Evolutionary conservation across 2,888 invertebrate species (phyloP), one percentile per base, ranked within the genome.

Genomic region (Sinohyriopsis cumingii): DNA sequence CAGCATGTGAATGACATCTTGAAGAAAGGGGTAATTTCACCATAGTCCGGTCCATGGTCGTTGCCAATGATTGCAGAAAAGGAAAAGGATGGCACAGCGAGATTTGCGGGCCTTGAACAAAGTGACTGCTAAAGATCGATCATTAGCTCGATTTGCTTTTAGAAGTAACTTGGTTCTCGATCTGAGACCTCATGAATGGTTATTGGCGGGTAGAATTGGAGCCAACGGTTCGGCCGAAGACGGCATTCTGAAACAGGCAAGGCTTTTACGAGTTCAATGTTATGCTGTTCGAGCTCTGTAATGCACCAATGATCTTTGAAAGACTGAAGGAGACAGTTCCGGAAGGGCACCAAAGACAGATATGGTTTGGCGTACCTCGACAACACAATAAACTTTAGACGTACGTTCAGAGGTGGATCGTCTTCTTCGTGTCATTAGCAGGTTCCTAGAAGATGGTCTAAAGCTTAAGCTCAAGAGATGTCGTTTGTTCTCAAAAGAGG

Each of bases 381-480:
- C 59, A 75, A 79, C 56, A 57, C 81, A 6, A 71, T 76, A 9
- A 64, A 75, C 24, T 67, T 59, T 55, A 65, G 73, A 22, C 71
- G 62, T 55, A 65, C 67, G 3, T 74, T 78, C 25, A 59, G 59
- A 59, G 57, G 20, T 78, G 5, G 20, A 45, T n/a, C 59, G 69
- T 20, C 62, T 82, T 20, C 20, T 54, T 25, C 24, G 24, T n/a
- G 76, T 82, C 18, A 57, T 81, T 9, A 22, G 56, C 9, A 22
- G 69, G 24, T 59, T 83, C 3, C 18, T 59, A 7, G 56, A 54
- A 12, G 74, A 71, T 56, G 70, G 71, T 1, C 55, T 84, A n/a
- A 78, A 73, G 59, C 57, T 84, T 3, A 75, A 82, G 55, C 65
- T 76, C 3, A 69, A 59, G 24, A 83, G 83, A 68, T 80, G 80